Conservation (phyloP, 2,888 invertebrate genomes). For the Hypomecis atomaria region DNA sequence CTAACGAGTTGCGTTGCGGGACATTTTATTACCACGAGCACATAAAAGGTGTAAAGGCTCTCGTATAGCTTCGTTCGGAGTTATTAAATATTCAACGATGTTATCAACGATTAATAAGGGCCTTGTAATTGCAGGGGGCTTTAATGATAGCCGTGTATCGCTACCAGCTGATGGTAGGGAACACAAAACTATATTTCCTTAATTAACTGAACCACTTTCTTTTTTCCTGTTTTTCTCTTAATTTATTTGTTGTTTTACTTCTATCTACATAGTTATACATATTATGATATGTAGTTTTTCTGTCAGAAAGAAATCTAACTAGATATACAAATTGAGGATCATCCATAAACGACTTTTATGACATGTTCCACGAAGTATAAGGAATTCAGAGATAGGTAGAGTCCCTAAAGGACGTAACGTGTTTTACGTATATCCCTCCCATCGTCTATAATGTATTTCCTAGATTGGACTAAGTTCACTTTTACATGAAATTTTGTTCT, state of each 20-base stretch:
- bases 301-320: no score
- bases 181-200: constrained; percentile 6
- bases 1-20: constrained; percentile 50
- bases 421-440: no score
- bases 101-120: constrained; percentile 64
- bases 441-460: no score
- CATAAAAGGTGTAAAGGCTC: constrained; percentile 57
- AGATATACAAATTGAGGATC: no score
- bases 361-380: no score
- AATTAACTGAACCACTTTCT: neutral
- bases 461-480: no score
- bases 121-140: constrained; percentile 56
- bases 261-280: no score
- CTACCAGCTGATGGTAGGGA: constrained; percentile 8
- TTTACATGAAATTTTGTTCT: no score
- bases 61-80: constrained; percentile 47
- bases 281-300: no score
- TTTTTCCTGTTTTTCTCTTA: neutral
- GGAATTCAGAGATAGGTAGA: no score
- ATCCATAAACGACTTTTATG: no score
- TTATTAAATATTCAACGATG: constrained; percentile 63
- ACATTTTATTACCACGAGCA: constrained; percentile 55
- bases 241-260: neutral
- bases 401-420: no score
- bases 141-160: constrained; percentile 29